Conservation (phyloP, 2,113 vertebrate species). For the Stegastes partitus region DNA sequence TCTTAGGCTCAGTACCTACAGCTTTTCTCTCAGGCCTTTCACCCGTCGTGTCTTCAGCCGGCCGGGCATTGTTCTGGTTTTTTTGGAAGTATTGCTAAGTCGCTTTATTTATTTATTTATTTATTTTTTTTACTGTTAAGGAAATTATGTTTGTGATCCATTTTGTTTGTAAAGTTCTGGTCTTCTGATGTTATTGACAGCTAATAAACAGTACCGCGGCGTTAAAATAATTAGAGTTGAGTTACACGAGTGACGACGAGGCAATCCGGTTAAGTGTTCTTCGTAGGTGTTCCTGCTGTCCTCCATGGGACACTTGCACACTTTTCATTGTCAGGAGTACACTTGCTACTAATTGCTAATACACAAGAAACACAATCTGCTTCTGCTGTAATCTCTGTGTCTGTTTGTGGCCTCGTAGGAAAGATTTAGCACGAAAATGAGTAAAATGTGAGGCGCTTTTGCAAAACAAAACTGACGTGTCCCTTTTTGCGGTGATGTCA, state of each 20-base stretch:
- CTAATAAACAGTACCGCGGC: constrained; percentile 19
- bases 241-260: constrained; percentile 56
- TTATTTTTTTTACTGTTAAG: neutral
- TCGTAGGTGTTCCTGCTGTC: constrained; percentile 68
- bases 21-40: constrained; percentile 30
- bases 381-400: constrained; percentile 27
- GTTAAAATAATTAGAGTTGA: constrained; percentile 58
- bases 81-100: neutral
- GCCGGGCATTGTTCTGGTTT: constrained; percentile 1
- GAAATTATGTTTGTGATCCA: constrained; percentile 21
- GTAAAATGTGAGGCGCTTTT: constrained; percentile 9
- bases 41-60: constrained; percentile 17
- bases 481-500: constrained; percentile 51
- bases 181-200: constrained; percentile 46
- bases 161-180: constrained; percentile 20
- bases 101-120: neutral
- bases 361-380: constrained; percentile 67
- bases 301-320: constrained; percentile 33
- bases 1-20: constrained; percentile 47
- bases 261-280: constrained; percentile 75
- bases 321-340: constrained; percentile 51
- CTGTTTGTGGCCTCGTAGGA: neutral
- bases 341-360: constrained; percentile 58
- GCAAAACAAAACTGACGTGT: constrained; percentile 13
- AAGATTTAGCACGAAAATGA: too few species aligned